phyloP scores from a whole-genome alignment of 2,888 invertebrate genomes.

The Cheilosia urbana region DNA sequence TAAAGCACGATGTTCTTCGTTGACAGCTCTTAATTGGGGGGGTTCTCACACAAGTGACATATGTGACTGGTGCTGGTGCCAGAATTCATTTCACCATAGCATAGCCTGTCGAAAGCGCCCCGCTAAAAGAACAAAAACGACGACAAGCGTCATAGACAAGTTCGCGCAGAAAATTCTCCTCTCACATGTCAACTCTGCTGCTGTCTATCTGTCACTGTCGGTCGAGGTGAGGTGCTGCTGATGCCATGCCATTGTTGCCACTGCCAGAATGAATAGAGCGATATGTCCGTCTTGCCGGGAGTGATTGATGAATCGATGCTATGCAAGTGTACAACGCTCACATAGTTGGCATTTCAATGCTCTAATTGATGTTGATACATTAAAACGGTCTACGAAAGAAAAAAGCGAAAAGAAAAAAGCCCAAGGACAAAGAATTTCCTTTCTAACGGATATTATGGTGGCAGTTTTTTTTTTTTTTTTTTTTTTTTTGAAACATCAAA shows the following conservation, averaged over 20 bases:
- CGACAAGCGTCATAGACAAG: slow-evolving; percentile 55
- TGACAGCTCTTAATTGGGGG: slow-evolving; percentile 75
- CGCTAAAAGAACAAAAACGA: slow-evolving; percentile 49
- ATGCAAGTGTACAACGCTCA: slow-evolving; percentile 75
- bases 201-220: slow-evolving; percentile 64
- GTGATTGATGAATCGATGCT: slow-evolving; percentile 75
- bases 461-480: slow-evolving; percentile 1
- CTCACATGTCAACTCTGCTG: slow-evolving; percentile 63
- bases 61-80: slow-evolving; percentile 65
- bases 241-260: slow-evolving; percentile 48
- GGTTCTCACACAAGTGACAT: slow-evolving; percentile 71
- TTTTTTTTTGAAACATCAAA: slow-evolving; percentile 72
- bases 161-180: slow-evolving; percentile 59
- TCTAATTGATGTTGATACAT: slow-evolving; percentile 74
- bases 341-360: slow-evolving; percentile 72
- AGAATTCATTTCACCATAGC: slow-evolving; percentile 61
- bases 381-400: slow-evolving; percentile 19
- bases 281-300: slow-evolving; percentile 57
- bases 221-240: slow-evolving; percentile 33
- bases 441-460: slow-evolving; percentile 53
- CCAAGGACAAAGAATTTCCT: slow-evolving; percentile 11
- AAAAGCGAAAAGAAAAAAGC: not conserved
- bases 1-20: slow-evolving; percentile 72
- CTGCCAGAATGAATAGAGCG: slow-evolving; percentile 63
- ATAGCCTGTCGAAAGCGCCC: slow-evolving; percentile 24